Percentiles rank a stretch among this genome's conserved stretches.
Evolutionary conservation across 2,797 vertebrate species (phyloP).

Genomic region (Acropternis orthonyx): DNA sequence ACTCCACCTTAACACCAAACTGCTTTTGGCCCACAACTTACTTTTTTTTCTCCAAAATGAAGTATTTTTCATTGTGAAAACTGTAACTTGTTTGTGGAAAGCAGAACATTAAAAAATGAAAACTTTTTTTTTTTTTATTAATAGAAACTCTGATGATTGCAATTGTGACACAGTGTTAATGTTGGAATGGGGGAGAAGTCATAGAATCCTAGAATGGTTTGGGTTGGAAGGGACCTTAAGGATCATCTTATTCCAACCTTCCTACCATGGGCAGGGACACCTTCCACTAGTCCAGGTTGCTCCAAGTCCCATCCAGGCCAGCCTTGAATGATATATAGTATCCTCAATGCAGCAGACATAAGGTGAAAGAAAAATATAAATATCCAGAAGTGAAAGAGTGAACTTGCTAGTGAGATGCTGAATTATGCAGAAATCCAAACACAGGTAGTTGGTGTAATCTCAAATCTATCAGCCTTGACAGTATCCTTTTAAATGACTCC

Average conservation of each 20-base stretch:
- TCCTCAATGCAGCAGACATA: not conserved
- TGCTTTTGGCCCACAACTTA: not conserved
- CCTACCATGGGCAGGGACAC: not conserved
- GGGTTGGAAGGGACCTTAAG: not conserved
- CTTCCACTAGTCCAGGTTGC: not conserved
- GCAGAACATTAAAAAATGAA: not conserved
- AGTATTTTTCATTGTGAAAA: not conserved
- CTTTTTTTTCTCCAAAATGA: not conserved
- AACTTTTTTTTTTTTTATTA: not conserved
- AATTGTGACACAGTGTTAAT: rapidly evolving
- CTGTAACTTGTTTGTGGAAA: not conserved
- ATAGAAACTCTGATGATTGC: not conserved
- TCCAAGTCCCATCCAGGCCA: not conserved
- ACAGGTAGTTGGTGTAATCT: constrained; percentile 5
- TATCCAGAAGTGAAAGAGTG: not conserved
- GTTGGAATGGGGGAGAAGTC: not conserved
- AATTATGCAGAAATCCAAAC: constrained; percentile 35
- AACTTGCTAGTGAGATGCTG: not conserved
- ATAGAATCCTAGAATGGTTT: not conserved
- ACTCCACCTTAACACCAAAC: not conserved
- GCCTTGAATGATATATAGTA: not conserved
- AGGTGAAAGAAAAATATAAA: not conserved
- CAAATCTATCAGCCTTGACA: constrained; percentile 47
- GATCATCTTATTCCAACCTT: not conserved
- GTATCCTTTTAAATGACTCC: constrained; percentile 45